Base-by-base conservation (phyloP, 2,797 vertebrate species). In the Aythya fuligula region DNA sequence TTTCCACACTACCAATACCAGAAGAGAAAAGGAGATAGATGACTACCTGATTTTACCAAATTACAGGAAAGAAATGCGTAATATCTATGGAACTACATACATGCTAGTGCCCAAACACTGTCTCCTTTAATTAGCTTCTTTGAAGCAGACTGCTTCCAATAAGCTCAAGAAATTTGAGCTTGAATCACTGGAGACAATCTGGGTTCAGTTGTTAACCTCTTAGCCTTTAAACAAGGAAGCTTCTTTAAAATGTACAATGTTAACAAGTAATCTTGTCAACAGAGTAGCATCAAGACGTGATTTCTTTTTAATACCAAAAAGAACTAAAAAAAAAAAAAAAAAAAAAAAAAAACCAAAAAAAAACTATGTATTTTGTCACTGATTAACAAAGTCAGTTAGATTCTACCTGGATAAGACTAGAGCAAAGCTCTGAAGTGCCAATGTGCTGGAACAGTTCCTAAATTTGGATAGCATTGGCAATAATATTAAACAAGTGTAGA, bases 181-280 rank as follows among this genome's bases (percentile, higher is more conserved):
- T 94, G 92, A 98, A 95, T 97, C 97, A 96, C 93, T 96, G 11
- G 89, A 97, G 94, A 95, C 86, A 96, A 95, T 96, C 75, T 95
- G 73, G 85, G 88, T 96, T 97, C 95, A 86, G 76, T 94, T 93
- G 95, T 97, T 97, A 97, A 97, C 97, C 96, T 97, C 95, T 89
- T 60, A 32, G 20, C 85, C 91, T 93, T 96, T 98, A 95, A 92
- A 96, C n/a, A 66, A 87, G 65, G 81, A 91, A 96, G 58, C 62
- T 94, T 94, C 89, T 95, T 97, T 95, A 97, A 90, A 92, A 82
- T 3, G 10, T 78, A 90, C 64, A 94, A 87, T 77, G 82, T 85
- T 92, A 96, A 96, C 80, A 96, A 96, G 51, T 93, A 94, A 57
- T 66, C 83, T 93, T 93, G 79, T 96, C 96, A 95, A 89, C 92